Evolutionary conservation across 2,797 vertebrate species (phyloP).

Genomic region (Amblyopsis hoosieri): DNA sequence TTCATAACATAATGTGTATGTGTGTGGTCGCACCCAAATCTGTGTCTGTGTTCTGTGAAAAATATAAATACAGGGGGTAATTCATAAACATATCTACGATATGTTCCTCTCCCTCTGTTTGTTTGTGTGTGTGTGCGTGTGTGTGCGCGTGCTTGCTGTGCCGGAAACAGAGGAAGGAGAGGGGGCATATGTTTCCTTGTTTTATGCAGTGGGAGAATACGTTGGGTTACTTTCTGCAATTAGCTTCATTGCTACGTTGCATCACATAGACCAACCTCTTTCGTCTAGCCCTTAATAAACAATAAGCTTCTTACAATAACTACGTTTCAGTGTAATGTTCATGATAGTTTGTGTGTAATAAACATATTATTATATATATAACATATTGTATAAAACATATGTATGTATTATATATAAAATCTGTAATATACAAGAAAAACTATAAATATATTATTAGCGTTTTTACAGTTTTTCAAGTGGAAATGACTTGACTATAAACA

Average conservation of each 20-base stretch:
- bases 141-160: neutral
- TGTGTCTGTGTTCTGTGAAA: too few relatives aligned
- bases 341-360: neutral
- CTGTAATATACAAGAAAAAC: too few relatives aligned
- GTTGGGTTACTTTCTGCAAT: conserved; percentile 21
- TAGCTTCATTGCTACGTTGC: conserved; percentile 14
- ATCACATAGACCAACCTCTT: conserved; percentile 20
- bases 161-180: conserved; percentile 40
- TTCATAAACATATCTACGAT: too few relatives aligned
- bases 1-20: neutral
- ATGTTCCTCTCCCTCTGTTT: too few relatives aligned
- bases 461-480: too few relatives aligned
- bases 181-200: conserved; percentile 44
- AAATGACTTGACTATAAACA: too few relatives aligned
- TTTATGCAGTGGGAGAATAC: conserved; percentile 35
- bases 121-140: conserved; percentile 3
- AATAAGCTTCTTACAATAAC: neutral
- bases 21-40: neutral
- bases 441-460: too few relatives aligned
- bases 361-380: too few relatives aligned
- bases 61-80: too few relatives aligned
- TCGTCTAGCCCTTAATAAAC: too few relatives aligned
- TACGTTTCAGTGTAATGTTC: neutral
- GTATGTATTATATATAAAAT: too few relatives aligned
- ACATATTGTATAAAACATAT: too few relatives aligned